Base-by-base conservation (phyloP, 2,113 vertebrate genomes). In the Telmatochromis brichardi region DNA sequence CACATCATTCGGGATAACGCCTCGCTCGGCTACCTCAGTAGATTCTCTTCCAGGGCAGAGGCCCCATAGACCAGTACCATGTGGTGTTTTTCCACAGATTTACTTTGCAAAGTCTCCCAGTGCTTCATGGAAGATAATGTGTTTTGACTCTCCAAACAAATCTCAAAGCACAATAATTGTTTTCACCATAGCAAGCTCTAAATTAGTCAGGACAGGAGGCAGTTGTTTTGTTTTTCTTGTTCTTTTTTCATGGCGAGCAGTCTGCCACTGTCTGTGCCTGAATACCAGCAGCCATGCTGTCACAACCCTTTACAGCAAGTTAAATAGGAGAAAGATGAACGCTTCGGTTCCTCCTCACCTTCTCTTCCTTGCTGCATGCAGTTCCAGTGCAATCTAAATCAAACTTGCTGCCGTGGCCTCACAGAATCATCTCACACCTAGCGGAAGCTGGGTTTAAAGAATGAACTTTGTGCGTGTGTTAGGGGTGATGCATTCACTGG, bases 341-440 rank as follows among this genome's bases (percentile, higher is more conserved):
- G 31, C 83, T 28, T 81, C 5, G 4, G 5, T 82, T 53, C 47
- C 78, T 55, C 82, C 78, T 53, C 40, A 15, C 57, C 28, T 83
- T 45, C 55, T 63, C 45, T 54, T 83, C 60, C 84, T 53, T 6
- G 4, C 65, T 9, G 5, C 47, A 51, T 57, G 85, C 81, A 54
- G 60, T 51, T 91, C 92, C 63, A 89, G 71, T 89, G 81, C 35
- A 47, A 84, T 93, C 35, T 84, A 51, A 33, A 80, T 93, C 88
- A 92, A 91, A 90, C 82, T 83, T 68, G 89, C 84, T 88, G 53
- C 26, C 58, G 54, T 57, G 65, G 73, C 35, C 85, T 37, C n/a
- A 68, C 47, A 86, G 60, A 85, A 80, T 53, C 68, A 17, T 12
- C 26, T 19, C 45, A 11, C 35, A 81, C 58, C 47, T 15, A 65